These are phyloP conservation scores for Acrossocheilus wenchowensis DNA, from an alignment of 2,797 vertebrate genomes.

Conservation along the genomic window DNA sequence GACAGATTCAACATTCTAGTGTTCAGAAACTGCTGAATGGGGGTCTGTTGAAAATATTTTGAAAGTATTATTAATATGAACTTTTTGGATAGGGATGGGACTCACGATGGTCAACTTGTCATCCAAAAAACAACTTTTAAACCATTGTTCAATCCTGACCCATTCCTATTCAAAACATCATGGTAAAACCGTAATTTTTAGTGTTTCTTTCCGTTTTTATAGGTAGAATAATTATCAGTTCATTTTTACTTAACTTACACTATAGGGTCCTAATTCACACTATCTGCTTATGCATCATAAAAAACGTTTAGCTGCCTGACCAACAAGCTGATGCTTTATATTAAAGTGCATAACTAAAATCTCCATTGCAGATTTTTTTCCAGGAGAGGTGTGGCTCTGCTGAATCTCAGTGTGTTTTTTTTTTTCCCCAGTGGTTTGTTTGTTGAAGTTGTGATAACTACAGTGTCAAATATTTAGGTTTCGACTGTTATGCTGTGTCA, in stretches of 20 bases:
- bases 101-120: too few species aligned
- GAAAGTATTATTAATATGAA: neutral
- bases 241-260: neutral
- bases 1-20: neutral
- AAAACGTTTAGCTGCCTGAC: neutral
- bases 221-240: neutral
- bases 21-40: neutral
- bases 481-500: neutral
- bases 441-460: neutral
- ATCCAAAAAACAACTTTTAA: neutral
- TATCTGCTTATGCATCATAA: neutral
- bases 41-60: neutral
- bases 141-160: neutral
- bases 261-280: neutral
- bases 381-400: neutral
- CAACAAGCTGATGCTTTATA: neutral
- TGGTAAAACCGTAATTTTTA: neutral
- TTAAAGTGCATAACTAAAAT: neutral
- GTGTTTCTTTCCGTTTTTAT: neutral
- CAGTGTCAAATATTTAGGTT: neutral
- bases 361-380: neutral
- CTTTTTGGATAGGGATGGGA: neutral
- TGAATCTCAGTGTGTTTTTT: neutral
- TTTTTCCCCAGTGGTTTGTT: neutral
- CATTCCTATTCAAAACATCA: neutral